Evolutionary conservation across 2,797 vertebrate species (phyloP).

Genomic region (Lacerta bilineata): DNA sequence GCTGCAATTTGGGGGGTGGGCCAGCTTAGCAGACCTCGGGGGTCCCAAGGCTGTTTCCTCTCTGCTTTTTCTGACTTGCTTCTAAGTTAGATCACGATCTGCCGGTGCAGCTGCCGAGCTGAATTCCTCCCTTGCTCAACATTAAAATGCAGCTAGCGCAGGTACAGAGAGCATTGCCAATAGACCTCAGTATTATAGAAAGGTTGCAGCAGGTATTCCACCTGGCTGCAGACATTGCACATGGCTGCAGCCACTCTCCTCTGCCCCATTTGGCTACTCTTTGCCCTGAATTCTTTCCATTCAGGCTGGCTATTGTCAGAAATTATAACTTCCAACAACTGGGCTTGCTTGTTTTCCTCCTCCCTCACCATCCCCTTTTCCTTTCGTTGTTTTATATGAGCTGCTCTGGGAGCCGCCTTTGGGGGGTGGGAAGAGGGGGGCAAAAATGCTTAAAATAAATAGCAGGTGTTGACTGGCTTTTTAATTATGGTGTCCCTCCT

Average conservation of each 20-base stretch:
- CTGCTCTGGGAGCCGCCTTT: not conserved
- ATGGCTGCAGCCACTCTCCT: not conserved
- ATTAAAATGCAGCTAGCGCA: no score
- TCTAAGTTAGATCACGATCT: not conserved
- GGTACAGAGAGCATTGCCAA: no score
- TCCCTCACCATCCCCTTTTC: not conserved
- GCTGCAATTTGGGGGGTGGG: not conserved
- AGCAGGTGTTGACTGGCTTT: not conserved
- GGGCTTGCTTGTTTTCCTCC: no score
- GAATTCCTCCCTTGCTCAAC: no score
- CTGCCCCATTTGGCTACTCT: not conserved
- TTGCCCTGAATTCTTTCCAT: not conserved
- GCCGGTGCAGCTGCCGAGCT: no score
- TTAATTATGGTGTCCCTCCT: not conserved
- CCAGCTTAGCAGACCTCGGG: not conserved
- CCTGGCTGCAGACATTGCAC: not conserved
- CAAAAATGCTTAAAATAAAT: not conserved
- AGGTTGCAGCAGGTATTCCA: no score
- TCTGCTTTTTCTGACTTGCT: not conserved
- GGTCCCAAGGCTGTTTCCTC: no score
- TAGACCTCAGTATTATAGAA: no score
- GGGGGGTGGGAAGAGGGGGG: no score
- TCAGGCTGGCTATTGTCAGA: no score
- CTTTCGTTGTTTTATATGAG: not conserved
- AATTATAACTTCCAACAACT: not conserved